A percentile compares a stretch with the other conserved stretches of the same genome.
Conservation (phyloP, 2,797 vertebrate genomes). For the Rachycentron canadum region DNA sequence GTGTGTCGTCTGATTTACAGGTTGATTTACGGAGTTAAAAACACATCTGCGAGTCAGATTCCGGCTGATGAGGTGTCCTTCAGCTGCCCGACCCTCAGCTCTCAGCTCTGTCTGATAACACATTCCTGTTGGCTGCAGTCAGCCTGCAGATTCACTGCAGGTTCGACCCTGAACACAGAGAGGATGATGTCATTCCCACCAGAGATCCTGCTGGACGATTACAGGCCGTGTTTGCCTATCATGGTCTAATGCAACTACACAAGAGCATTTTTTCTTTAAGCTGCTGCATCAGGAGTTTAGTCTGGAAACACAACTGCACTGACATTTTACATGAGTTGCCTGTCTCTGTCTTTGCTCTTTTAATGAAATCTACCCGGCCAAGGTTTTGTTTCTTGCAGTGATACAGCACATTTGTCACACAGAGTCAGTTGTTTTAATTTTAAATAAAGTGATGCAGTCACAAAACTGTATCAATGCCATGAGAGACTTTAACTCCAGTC, state of each 20-base stretch:
- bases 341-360: background rate
- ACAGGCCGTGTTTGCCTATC: conserved; percentile 11
- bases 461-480: no score
- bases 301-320: background rate
- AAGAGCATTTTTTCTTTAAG: background rate
- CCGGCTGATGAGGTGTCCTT: background rate
- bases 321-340: background rate
- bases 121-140: conserved; percentile 85
- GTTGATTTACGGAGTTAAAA: no score
- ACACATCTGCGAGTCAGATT: background rate
- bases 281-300: background rate
- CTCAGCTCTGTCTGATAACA: conserved; percentile 77
- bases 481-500: no score
- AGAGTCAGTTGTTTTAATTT: background rate
- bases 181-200: conserved; percentile 39
- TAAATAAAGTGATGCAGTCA: background rate
- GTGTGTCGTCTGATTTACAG: no score
- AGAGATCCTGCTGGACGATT: conserved; percentile 37
- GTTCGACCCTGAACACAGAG: conserved; percentile 79
- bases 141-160: conserved; percentile 83
- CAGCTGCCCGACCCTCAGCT: background rate
- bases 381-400: no score
- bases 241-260: background rate
- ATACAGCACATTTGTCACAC: background rate
- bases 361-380: no score